These are phyloP conservation scores for Phacellophora camtschatica DNA, from an alignment of 30 jellyfish, hydroid and myxozoan genomes.

Conservation along the genomic window DNA sequence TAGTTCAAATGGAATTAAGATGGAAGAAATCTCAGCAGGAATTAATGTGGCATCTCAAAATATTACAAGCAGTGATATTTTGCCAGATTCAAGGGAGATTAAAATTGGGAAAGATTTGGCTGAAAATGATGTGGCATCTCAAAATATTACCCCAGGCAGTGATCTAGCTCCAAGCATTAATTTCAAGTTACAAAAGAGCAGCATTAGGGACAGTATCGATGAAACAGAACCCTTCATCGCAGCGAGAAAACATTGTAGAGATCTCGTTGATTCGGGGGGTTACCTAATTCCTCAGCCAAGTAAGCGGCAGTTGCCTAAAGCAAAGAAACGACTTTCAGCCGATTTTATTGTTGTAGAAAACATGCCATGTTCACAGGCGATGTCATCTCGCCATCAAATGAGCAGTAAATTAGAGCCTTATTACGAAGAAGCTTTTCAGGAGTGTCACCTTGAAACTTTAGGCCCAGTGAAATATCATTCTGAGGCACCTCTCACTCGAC, in stretches of 20 bases:
- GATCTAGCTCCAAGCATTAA: background rate
- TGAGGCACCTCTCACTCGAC: background rate
- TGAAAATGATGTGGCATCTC: background rate
- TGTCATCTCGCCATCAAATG: background rate
- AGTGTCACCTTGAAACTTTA: background rate
- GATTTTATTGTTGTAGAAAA: conserved; percentile 14
- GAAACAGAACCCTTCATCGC: background rate
- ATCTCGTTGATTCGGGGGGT: conserved; percentile 10
- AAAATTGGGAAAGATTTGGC: too few species aligned
- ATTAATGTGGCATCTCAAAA: background rate
- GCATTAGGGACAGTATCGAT: background rate
- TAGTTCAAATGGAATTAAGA: background rate
- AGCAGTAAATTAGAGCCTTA: background rate
- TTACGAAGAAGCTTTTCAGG: background rate
- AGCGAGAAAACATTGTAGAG: conserved; percentile 2
- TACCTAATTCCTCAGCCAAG: conserved; percentile 10
- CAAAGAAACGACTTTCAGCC: conserved; percentile 5
- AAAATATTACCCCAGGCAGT: background rate
- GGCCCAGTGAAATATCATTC: background rate
- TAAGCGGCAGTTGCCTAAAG: background rate
- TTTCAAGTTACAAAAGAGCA: background rate
- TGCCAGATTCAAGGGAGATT: background rate
- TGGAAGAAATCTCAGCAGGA: background rate
- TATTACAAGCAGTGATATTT: too few species aligned
- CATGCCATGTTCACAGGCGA: conserved; percentile 15